Evolutionary conservation across 2,888 invertebrate species (phyloP).

Genomic region (Eupeodes luniger): DNA sequence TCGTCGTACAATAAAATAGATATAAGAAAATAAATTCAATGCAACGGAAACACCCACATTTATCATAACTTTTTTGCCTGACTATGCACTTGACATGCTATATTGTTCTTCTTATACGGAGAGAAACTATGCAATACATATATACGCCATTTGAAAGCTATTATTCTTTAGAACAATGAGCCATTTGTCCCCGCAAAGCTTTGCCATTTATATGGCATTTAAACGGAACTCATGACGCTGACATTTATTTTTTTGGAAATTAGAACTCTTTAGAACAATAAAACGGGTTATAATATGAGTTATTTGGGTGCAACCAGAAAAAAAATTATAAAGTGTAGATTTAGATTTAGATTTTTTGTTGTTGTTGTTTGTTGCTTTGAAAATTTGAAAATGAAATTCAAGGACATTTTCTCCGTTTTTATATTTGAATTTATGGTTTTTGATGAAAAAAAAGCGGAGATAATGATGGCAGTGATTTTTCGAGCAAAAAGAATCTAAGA

Average conservation of each 20-base stretch:
- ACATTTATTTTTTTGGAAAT: slow-evolving; percentile 71
- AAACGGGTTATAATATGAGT: slow-evolving; percentile 56
- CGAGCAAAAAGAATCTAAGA: neutral
- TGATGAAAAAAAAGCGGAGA: neutral
- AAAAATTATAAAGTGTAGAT: slow-evolving; percentile 8
- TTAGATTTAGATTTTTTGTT: slow-evolving; percentile 4
- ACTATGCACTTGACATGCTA: slow-evolving; percentile 73
- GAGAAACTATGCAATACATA: neutral
- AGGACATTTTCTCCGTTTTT: slow-evolving; percentile 5
- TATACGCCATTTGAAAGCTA: slow-evolving; percentile 72
- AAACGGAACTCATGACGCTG: slow-evolving; percentile 70
- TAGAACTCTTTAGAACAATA: slow-evolving; percentile 60
- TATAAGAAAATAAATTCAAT: slow-evolving; percentile 47
- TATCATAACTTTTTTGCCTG: slow-evolving; percentile 72
- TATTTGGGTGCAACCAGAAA: slow-evolving; percentile 44
- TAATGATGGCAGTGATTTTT: neutral
- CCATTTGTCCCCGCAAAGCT: slow-evolving; percentile 73
- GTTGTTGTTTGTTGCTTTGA: slow-evolving; percentile 2
- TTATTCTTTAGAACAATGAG: slow-evolving; percentile 74
- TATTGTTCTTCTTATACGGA: slow-evolving; percentile 56
- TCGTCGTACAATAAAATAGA: slow-evolving; percentile 4
- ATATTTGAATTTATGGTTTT: neutral
- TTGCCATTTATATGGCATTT: slow-evolving; percentile 73
- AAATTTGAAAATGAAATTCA: slow-evolving; percentile 24
- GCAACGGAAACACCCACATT: slow-evolving; percentile 71